These are phyloP conservation scores for Sitobion miscanthi DNA, from an alignment of 1,140 invertebrate species.

Conservation along the genomic window DNA sequence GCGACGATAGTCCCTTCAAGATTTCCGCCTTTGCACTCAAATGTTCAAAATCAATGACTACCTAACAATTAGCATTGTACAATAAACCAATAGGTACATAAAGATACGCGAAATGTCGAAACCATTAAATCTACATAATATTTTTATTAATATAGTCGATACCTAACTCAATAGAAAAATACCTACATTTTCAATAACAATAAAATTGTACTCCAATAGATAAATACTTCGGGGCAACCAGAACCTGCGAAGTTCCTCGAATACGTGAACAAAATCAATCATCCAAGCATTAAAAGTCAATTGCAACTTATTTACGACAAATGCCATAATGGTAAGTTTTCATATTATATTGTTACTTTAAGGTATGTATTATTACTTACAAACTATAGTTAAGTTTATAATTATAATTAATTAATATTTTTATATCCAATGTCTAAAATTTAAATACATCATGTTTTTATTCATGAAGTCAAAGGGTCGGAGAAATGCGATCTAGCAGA, in stretches of 20 bases:
- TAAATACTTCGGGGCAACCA: background rate
- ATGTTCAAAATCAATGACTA: background rate
- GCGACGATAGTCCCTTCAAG: background rate
- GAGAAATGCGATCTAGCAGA: conserved; percentile 22
- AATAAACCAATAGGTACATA: background rate
- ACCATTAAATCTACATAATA: too few species aligned
- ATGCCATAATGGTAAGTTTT: conserved; percentile 11
- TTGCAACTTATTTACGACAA: conserved; percentile 23
- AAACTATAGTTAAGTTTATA: background rate
- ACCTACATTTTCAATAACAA: background rate
- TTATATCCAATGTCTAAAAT: background rate
- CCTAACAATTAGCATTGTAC: background rate
- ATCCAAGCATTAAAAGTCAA: background rate
- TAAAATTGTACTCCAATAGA: background rate
- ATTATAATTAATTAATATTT: background rate
- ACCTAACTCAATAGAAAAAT: background rate
- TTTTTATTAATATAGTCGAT: background rate
- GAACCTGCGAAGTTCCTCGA: background rate
- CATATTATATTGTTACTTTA: too few species aligned
- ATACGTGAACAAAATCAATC: background rate
- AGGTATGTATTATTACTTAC: too few species aligned
- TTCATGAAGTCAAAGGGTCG: background rate
- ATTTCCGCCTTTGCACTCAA: background rate
- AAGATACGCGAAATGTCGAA: too few species aligned
- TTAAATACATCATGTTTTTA: background rate